Percentiles rank a stretch among this genome's conserved stretches.
phyloP scores from a whole-genome alignment of 2,888 invertebrate genomes.

The Coelogynopora nodosa region DNA sequence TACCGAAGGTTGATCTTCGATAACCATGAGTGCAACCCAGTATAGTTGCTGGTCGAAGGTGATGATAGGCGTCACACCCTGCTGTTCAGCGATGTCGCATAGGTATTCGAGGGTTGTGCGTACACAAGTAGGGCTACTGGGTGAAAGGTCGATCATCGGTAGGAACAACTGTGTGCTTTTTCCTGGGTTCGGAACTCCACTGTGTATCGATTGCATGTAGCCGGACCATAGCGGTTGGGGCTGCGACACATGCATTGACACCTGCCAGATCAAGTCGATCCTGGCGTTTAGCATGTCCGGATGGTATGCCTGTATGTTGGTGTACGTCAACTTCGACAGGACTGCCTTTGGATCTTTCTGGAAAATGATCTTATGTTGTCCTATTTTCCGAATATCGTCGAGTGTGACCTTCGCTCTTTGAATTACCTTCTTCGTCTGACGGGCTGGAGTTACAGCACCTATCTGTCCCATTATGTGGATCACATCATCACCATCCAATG shows the following conservation, averaged over 20 bases:
- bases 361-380: neutral
- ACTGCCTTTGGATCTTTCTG: neutral
- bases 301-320: neutral
- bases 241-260: neutral
- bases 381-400: neutral
- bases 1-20: neutral
- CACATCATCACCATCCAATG: neutral
- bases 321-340: neutral
- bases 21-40: slow-evolving; percentile 38
- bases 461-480: neutral
- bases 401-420: neutral
- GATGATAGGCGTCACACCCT: slow-evolving; percentile 23
- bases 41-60: slow-evolving; percentile 43
- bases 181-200: neutral
- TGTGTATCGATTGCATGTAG: neutral
- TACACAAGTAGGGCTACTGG: neutral
- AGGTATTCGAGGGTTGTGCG: neutral
- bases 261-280: neutral
- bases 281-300: neutral
- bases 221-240: neutral
- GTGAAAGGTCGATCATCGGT: neutral
- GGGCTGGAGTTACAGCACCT: neutral
- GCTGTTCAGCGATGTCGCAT: neutral
- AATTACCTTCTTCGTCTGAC: neutral
- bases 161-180: neutral